Base-by-base conservation (phyloP, 2,113 vertebrate species). In the Tricholaema leucomelas region DNA sequence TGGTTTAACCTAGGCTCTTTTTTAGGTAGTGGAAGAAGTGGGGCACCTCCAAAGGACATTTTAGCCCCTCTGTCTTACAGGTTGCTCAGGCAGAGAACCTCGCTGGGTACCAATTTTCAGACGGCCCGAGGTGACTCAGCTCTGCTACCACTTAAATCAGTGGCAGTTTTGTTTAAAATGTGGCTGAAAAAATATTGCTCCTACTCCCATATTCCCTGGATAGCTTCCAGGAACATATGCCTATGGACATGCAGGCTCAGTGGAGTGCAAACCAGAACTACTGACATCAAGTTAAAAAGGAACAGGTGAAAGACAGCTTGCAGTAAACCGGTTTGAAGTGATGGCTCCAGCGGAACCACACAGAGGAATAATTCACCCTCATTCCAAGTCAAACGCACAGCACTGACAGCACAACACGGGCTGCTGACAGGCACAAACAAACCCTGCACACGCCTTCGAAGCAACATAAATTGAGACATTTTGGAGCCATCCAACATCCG, bases 281-380 rank as follows among this genome's bases (percentile, higher is more conserved):
- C 23, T 66, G 55, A 35, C 63, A 85, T 28, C 19, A 64, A 56
- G 10, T 44, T 27, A 74, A 33, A 77, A 85, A 75, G 60, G 17
- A 88, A 88, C 86, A 91, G 56, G 92, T 95, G 86, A 81, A 86
- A 81, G 48, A 69, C 24, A 64, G 35, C 42, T 74, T 82, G 20
- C 52, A 87, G 7, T 52, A 77, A 66, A 70, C 8, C 28, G 8
- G 28, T 35, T 90, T 85, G 44, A 92, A 87, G 74, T 61, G 79
- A 42, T 92, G 81, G 81, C 89, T 81, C 92, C 67, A 84, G 69
- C 61, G 87, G 92, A 90, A 93, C 65, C 10, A 12, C 15, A 30
- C 2, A 63, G n/a, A 58, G 27, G 23, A 87, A 66, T 35, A 90
- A 71, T 67, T 8, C 11, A 52, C 30, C 2, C 4, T 46, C 31